Conservation (phyloP, 2,797 vertebrate species). For the Squalus acanthias region DNA sequence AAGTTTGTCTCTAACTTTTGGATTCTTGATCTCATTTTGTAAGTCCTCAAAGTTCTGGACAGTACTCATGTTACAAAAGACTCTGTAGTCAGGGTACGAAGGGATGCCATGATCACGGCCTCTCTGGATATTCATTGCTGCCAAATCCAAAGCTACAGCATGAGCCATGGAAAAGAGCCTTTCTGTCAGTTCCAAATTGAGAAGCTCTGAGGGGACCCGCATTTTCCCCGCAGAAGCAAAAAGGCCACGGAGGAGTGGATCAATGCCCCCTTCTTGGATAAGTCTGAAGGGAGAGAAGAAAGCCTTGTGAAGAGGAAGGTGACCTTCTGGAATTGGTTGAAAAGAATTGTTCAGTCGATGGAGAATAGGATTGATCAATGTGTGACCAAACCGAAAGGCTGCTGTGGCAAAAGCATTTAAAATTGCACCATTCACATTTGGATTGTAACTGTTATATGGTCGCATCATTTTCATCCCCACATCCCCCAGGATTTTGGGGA, state of each 20-base stretch:
- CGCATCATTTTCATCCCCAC: constrained; percentile 38
- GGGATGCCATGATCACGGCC: constrained; percentile 39
- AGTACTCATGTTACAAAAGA: constrained; percentile 39
- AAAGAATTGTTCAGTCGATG: constrained; percentile 38
- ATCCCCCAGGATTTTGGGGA: constrained; percentile 40
- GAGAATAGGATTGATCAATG: constrained; percentile 39
- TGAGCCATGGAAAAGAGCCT: constrained; percentile 38
- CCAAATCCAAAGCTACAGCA: constrained; percentile 38
- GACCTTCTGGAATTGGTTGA: constrained; percentile 39
- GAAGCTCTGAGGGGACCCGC: constrained; percentile 35
- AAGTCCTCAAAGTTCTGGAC: constrained; percentile 37
- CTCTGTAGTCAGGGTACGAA: constrained; percentile 33
- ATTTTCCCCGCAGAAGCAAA: constrained; percentile 39
- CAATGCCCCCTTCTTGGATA: constrained; percentile 39
- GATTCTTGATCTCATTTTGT: constrained; percentile 38
- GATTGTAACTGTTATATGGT: constrained; percentile 35
- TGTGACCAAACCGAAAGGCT: constrained; percentile 40
- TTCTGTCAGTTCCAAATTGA: constrained; percentile 38
- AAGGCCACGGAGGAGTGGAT: constrained; percentile 39
- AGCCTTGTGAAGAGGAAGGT: constrained; percentile 39
- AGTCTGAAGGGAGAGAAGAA: constrained; percentile 39
- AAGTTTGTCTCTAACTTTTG: constrained; percentile 38
- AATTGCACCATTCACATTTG: constrained; percentile 36
- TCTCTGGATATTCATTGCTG: constrained; percentile 39
- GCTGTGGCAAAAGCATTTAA: constrained; percentile 40